These are phyloP conservation scores for Cataglyphis albicans DNA, from an alignment of 2,888 invertebrate species.

Conservation along the genomic window DNA sequence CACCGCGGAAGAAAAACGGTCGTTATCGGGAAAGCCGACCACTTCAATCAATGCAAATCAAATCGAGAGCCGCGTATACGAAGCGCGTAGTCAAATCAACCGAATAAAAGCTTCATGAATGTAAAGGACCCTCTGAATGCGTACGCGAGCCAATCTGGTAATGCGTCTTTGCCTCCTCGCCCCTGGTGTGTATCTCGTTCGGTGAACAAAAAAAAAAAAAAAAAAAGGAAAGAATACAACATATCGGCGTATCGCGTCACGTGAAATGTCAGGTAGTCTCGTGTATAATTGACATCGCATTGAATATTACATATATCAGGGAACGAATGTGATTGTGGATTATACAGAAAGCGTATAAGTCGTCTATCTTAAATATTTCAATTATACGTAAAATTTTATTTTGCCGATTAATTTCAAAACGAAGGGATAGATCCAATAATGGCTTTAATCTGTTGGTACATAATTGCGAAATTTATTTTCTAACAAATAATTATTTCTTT, in stretches of 20 bases:
- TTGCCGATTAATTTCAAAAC: not conserved
- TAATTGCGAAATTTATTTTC: not conserved
- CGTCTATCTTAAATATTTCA: not conserved
- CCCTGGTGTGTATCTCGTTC: conserved; percentile 19
- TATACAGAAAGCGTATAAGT: not conserved
- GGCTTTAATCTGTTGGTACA: not conserved
- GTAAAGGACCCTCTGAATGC: conserved; percentile 83
- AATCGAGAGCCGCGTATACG: conserved; percentile 83
- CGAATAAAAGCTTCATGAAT: conserved; percentile 85
- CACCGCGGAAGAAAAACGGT: conserved; percentile 42
- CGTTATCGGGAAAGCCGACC: conserved; percentile 76
- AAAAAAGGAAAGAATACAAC: conserved; percentile 41
- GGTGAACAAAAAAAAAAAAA: conserved; percentile 19
- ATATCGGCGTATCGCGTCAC: conserved; percentile 61
- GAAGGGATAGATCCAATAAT: not conserved
- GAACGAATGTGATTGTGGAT: conserved; percentile 19
- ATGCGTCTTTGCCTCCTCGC: conserved; percentile 79
- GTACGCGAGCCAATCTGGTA: conserved; percentile 84
- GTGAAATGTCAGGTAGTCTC: conserved; percentile 28
- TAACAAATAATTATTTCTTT: not conserved
- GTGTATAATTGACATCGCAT: conserved; percentile 45
- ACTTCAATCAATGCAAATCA: conserved; percentile 86
- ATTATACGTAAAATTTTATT: not conserved
- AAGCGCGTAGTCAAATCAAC: conserved; percentile 84
- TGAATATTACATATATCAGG: conserved; percentile 44